Evolutionary conservation across 2,888 invertebrate species (phyloP).

Genomic region (Stenodera caucasica): DNA sequence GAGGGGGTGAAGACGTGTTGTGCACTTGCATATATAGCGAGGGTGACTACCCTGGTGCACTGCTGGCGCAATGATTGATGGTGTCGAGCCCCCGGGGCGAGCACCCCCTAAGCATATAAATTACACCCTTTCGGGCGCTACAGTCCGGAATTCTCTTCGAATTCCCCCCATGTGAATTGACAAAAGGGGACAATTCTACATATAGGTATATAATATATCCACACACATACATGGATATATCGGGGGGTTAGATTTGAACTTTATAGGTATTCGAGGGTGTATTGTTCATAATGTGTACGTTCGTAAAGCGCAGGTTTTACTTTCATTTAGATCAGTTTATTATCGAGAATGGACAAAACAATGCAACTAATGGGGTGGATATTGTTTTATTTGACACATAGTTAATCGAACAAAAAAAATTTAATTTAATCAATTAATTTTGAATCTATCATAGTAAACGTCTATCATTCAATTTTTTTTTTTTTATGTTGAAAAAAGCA

Average conservation of each 20-base stretch:
- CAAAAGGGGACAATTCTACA: constrained; percentile 19
- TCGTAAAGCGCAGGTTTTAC: constrained; percentile 40
- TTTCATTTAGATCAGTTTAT: constrained; percentile 45
- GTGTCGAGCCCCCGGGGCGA: constrained; percentile 52
- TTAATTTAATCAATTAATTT: neutral
- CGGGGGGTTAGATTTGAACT: constrained; percentile 33
- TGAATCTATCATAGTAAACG: neutral
- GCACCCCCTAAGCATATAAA: constrained; percentile 54
- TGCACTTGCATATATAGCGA: constrained; percentile 24
- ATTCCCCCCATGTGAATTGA: constrained; percentile 15
- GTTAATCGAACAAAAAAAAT: no score
- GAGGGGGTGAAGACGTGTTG: constrained; percentile 10
- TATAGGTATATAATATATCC: neutral
- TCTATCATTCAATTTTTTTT: neutral
- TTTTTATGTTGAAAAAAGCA: neutral
- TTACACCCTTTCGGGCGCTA: constrained; percentile 52
- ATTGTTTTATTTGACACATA: no score
- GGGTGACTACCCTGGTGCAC: constrained; percentile 44
- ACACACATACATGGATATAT: constrained; percentile 26
- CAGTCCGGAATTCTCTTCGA: constrained; percentile 6
- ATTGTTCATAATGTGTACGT: constrained; percentile 43
- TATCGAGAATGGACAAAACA: constrained; percentile 27
- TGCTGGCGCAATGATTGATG: constrained; percentile 55
- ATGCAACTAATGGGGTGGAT: constrained; percentile 4
- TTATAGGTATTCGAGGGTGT: constrained; percentile 48